phyloP scores from a whole-genome alignment of 2,888 invertebrate species.

The Prosopocoilus inquinatus region DNA sequence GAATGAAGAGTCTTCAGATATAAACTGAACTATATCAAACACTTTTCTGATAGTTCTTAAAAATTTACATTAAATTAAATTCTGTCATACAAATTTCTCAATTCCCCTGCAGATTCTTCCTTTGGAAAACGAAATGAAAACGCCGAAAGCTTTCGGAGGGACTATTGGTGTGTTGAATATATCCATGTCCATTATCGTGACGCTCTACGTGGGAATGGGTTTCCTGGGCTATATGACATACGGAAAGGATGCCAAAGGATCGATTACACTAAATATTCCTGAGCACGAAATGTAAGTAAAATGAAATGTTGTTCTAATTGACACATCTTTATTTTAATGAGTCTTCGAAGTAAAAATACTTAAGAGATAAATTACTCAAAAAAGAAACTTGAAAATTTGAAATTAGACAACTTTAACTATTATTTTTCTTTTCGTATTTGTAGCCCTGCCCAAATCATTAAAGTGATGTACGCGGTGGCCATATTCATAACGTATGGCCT shows the following conservation, averaged over 20 bases:
- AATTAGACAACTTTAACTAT: background rate
- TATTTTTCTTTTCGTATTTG: slow-evolving; percentile 24
- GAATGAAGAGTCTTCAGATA: too few relatives aligned
- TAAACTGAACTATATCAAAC: too few relatives aligned
- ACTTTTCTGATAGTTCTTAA: too few relatives aligned
- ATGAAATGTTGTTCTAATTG: background rate
- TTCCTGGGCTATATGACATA: slow-evolving; percentile 89
- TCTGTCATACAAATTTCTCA: background rate
- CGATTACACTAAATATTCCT: slow-evolving; percentile 85
- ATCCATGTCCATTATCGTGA: slow-evolving; percentile 77
- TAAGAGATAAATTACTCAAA: background rate
- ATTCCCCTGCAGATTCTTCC: slow-evolving; percentile 72
- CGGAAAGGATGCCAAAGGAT: slow-evolving; percentile 69
- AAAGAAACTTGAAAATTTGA: background rate
- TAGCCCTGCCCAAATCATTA: slow-evolving; percentile 71
- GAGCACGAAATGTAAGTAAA: slow-evolving; percentile 61
- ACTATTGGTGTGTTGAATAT: slow-evolving; percentile 81
- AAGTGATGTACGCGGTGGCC: slow-evolving; percentile 70
- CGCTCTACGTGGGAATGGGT: slow-evolving; percentile 85
- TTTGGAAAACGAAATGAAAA: slow-evolving; percentile 92
- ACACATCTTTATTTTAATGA: background rate
- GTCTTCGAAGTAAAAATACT: background rate
- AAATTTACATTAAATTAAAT: too few relatives aligned
- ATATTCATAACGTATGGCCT: slow-evolving; percentile 91
- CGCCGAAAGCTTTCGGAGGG: slow-evolving; percentile 77